These are phyloP conservation scores for Cacoxenus indagator DNA, from an alignment of 2,888 invertebrate genomes.

Conservation along the genomic window DNA sequence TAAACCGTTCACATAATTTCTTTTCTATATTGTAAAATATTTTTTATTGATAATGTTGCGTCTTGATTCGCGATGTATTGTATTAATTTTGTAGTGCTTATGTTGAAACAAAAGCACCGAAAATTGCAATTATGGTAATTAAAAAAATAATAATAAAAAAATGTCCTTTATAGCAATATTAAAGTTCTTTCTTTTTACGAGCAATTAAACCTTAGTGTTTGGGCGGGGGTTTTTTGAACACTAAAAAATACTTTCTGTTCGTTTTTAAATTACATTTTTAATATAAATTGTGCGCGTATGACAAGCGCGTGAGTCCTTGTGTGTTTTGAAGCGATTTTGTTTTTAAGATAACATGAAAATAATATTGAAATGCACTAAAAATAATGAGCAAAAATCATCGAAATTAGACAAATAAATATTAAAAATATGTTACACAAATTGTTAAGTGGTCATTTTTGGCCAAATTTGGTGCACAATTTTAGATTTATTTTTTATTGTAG, in stretches of 20 bases:
- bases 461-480: background rate
- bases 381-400: constrained; percentile 7
- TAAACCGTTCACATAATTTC: constrained; percentile 19
- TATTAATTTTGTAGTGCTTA: constrained; percentile 4
- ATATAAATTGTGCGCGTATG: constrained; percentile 9
- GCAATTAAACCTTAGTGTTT: background rate
- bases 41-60: constrained; percentile 39
- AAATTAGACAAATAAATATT: background rate
- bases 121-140: background rate
- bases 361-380: background rate
- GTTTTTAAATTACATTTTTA: background rate
- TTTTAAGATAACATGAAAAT: constrained; percentile 5
- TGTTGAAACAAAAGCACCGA: constrained; percentile 29
- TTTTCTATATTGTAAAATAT: constrained; percentile 29
- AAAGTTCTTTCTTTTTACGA: background rate
- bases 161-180: background rate
- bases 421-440: background rate
- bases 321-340: constrained; percentile 23
- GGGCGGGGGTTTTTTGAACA: too few relatives aligned
- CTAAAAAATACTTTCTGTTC: too few relatives aligned
- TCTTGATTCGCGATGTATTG: constrained; percentile 24
- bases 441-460: background rate
- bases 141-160: background rate
- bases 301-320: background rate
- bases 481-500: background rate